phyloP scores from a whole-genome alignment of 2,797 vertebrate species.

The Adrianichthys oophorus region DNA sequence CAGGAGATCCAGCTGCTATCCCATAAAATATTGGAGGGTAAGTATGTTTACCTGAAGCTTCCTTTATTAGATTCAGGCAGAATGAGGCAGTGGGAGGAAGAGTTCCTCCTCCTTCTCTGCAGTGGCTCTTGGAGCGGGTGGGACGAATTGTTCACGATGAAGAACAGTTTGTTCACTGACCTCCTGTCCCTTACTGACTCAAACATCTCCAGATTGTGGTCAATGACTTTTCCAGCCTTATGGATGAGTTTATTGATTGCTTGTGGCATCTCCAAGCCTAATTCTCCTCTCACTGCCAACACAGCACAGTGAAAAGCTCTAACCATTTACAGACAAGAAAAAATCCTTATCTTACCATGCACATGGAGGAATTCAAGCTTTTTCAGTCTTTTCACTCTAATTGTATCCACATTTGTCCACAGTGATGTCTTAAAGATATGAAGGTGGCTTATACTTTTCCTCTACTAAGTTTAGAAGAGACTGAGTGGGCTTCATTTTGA shows the following conservation, averaged over 20 bases:
- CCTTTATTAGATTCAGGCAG: not conserved
- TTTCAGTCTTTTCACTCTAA: not conserved
- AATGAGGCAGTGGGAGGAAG: not conserved
- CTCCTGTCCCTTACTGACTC: slow-evolving; percentile 4
- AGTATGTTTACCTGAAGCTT: not conserved
- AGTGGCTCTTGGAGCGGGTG: not conserved
- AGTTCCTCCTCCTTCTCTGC: not conserved
- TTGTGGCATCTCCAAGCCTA: not conserved
- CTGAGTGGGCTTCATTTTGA: no score
- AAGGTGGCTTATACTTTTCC: no score
- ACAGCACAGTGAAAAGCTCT: not conserved
- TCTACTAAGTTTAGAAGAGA: no score
- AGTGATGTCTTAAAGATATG: no score
- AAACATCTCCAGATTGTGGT: not conserved
- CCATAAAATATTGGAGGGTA: not conserved
- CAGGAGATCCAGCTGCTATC: not conserved
- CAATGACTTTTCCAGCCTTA: slow-evolving; percentile 1
- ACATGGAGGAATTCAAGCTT: not conserved
- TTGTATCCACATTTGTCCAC: no score
- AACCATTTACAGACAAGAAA: no score
- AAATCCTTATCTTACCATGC: no score
- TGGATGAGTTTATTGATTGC: not conserved
- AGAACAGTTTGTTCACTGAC: slow-evolving; percentile 12
- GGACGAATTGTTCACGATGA: slow-evolving; percentile 1
- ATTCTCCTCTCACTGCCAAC: not conserved